These are phyloP conservation scores for Cataglyphis altisquamis DNA, from an alignment of 2,888 invertebrate genomes.

Conservation along the genomic window DNA sequence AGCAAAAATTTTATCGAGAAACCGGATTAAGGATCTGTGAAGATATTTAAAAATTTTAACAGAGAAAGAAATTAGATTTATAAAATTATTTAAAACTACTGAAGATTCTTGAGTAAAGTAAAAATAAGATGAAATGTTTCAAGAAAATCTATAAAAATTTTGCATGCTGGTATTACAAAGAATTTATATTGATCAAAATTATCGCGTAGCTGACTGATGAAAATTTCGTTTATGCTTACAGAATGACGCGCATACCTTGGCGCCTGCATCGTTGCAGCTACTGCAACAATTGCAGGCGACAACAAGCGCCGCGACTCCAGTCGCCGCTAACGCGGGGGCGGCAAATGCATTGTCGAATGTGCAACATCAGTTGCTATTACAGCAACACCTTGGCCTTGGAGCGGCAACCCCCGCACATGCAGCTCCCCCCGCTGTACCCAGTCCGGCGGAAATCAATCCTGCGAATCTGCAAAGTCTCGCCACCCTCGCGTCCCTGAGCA, in stretches of 20 bases:
- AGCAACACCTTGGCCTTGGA: constrained; percentile 87
- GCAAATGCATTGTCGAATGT: constrained; percentile 86
- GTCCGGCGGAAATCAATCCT: constrained; percentile 87
- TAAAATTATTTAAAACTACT: neutral
- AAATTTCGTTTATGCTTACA: constrained; percentile 64
- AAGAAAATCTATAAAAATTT: neutral
- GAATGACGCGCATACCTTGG: constrained; percentile 83
- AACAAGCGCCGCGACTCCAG: constrained; percentile 84
- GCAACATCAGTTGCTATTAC: constrained; percentile 85
- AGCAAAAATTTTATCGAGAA: neutral
- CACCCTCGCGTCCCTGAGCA: constrained; percentile 87
- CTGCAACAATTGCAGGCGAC: constrained; percentile 87
- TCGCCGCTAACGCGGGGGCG: constrained; percentile 83
- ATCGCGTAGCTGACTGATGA: neutral
- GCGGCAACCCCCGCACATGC: constrained; percentile 87
- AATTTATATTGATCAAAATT: neutral
- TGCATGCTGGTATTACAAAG: no score
- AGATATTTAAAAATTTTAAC: neutral
- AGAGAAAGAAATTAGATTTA: neutral
- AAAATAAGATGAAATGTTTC: neutral
- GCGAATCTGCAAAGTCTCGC: constrained; percentile 89
- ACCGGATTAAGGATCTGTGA: neutral
- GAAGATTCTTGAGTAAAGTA: neutral
- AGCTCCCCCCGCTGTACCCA: constrained; percentile 79
- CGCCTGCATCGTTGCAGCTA: constrained; percentile 86